Evolutionary conservation across 2,113 vertebrate species (phyloP), one percentile per base, ranked within the genome.

Genomic region (Paedocypris sp.): DNA sequence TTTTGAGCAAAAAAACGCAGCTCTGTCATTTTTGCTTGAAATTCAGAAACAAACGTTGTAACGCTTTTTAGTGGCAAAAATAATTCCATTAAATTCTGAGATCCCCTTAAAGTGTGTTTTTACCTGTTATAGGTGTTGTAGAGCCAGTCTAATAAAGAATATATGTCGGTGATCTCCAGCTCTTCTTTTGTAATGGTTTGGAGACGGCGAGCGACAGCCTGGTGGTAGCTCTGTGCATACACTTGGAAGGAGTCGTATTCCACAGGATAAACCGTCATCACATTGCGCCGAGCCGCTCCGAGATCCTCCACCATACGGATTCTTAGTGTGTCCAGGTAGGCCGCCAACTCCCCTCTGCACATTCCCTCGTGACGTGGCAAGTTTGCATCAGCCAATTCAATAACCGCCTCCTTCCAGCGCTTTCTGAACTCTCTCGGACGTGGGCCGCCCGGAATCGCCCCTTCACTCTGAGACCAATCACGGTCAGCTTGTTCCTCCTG

Each of bases 71-170:
- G n/a, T n/a, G n/a, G n/a, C n/a, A n/a, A n/a, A n/a, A n/a, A n/a
- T n/a, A n/a, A n/a, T n/a, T n/a, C n/a, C n/a, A n/a, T n/a, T n/a
- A n/a, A n/a, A n/a, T n/a, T n/a, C n/a, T n/a, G n/a, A n/a, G n/a
- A n/a, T n/a, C n/a, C n/a, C n/a, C n/a, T n/a, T n/a, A n/a, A n/a
- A n/a, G n/a, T n/a, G n/a, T n/a, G 7, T 32, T 23, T 78, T 75
- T 57, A 93, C 92, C 89, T 88, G 70, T 80, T 77, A 75, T 97
- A 94, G 38, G 87, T 76, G 60, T 91, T 91, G 76, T 90, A 80
- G 65, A 89, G 82, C 90, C 91, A 97, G 64, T 93, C 89, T 18
- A 97, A 77, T 47, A 94, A 82, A 0, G 86, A 85, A 80, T 93
- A 93, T 57, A 88, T 86, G 43, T 97, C 88, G 0, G 80, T 71